Percentiles rank a stretch among this genome's conserved stretches.
Conservation (phyloP, 2,113 vertebrate genomes). For the Daphoenositta chrysoptera region DNA sequence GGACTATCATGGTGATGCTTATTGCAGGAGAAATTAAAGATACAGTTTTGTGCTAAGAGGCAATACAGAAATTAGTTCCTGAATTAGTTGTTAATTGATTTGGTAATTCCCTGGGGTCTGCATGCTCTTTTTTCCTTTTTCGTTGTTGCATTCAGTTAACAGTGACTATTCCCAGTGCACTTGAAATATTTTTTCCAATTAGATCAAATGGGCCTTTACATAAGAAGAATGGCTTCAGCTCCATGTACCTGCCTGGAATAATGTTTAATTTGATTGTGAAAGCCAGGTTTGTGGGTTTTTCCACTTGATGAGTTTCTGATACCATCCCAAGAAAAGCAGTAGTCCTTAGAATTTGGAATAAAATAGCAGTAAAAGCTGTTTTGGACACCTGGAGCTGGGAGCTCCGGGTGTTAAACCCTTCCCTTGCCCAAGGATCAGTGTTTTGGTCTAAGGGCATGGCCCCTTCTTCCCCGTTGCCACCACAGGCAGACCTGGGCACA, state of each 20-base stretch:
- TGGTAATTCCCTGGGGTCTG: slow-evolving; percentile 84
- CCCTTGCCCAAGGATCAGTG: neutral
- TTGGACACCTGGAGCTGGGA: neutral
- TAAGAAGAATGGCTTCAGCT: slow-evolving; percentile 11
- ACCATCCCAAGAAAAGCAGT: neutral
- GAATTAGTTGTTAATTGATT: slow-evolving; percentile 96
- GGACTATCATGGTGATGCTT: slow-evolving; percentile 76
- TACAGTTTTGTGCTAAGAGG: slow-evolving; percentile 86
- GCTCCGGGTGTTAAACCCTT: neutral
- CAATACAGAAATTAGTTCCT: slow-evolving; percentile 87
- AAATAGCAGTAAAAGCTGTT: neutral
- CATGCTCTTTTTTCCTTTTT: slow-evolving; percentile 71
- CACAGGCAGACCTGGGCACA: neutral
- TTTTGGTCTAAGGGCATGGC: neutral
- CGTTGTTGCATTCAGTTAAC: slow-evolving; percentile 81
- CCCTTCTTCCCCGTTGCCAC: neutral
- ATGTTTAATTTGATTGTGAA: neutral
- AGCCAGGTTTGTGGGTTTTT: neutral
- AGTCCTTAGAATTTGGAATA: neutral
- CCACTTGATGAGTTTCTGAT: neutral
- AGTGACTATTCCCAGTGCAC: slow-evolving; percentile 77
- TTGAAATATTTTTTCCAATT: slow-evolving; percentile 83
- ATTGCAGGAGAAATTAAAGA: slow-evolving; percentile 84
- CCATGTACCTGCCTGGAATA: slow-evolving; percentile 10
- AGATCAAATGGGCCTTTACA: slow-evolving; percentile 66